Percentiles rank a stretch among this genome's conserved stretches.
phyloP scores from a whole-genome alignment of 37 sponge, comb jelly and placozoan species.

The Eunapius fragilis region DNA sequence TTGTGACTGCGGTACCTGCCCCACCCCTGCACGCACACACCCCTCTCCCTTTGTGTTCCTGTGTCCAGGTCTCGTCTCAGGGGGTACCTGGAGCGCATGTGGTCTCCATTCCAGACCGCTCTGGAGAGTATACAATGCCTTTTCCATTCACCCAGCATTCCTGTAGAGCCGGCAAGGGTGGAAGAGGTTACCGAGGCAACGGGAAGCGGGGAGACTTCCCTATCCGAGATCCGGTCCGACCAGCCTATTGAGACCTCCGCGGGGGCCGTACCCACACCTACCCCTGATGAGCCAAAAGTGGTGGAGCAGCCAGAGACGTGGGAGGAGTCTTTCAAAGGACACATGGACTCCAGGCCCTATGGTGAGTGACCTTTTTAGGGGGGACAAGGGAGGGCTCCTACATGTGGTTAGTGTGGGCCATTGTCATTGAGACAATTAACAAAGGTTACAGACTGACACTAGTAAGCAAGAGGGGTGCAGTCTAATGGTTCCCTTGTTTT shows the following conservation, averaged over 20 bases:
- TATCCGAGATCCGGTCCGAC: slow-evolving; percentile 31
- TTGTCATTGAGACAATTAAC: background rate
- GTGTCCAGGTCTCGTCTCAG: background rate
- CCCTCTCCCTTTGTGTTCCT: background rate
- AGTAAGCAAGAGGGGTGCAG: too few relatives aligned
- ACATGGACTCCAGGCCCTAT: slow-evolving; percentile 93
- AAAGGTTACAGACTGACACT: too few relatives aligned
- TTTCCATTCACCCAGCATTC: slow-evolving; percentile 2
- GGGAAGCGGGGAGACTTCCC: slow-evolving; percentile 19
- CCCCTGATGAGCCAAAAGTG: slow-evolving; percentile 28
- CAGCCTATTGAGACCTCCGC: slow-evolving; percentile 36
- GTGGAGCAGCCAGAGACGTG: slow-evolving; percentile 75
- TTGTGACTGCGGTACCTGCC: background rate
- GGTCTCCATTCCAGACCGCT: background rate
- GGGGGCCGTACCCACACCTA: slow-evolving; percentile 1
- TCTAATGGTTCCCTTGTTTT: background rate
- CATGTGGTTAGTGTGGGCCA: background rate
- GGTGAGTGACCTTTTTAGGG: slow-evolving; percentile 49
- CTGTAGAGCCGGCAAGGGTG: background rate
- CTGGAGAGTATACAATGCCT: background rate
- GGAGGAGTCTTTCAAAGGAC: slow-evolving; percentile 95
- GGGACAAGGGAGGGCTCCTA: background rate
- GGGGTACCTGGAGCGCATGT: background rate
- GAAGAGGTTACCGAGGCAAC: slow-evolving; percentile 29
- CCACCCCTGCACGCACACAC: background rate